Percentiles rank a stretch among this genome's conserved stretches.
phyloP scores from a whole-genome alignment of 2,888 invertebrate genomes.

The Pedicia rivosa region DNA sequence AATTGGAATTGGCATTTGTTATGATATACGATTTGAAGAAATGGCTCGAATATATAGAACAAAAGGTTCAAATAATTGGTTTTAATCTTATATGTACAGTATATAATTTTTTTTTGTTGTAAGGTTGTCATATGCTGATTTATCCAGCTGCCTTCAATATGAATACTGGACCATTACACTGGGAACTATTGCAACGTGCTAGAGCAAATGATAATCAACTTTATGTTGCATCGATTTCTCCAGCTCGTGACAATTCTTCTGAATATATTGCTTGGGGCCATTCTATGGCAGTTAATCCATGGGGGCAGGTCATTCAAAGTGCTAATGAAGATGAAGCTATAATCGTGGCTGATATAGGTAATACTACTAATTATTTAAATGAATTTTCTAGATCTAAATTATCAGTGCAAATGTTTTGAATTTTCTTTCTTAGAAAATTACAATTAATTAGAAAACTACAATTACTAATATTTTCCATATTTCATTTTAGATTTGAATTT shows the following conservation, averaged over 20 bases:
- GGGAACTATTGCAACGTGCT: constrained; percentile 68
- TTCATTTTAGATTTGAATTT: constrained; percentile 43
- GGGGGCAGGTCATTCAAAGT: constrained; percentile 46
- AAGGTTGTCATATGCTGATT: constrained; percentile 69
- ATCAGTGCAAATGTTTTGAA: not conserved
- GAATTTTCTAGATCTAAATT: too few relatives aligned
- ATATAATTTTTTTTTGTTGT: constrained; percentile 3
- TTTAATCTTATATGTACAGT: not conserved
- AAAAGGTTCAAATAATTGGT: too few relatives aligned
- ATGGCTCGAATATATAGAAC: constrained; percentile 59
- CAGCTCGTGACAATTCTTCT: constrained; percentile 61
- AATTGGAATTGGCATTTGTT: constrained; percentile 89
- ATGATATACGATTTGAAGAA: constrained; percentile 85
- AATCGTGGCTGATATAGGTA: constrained; percentile 61
- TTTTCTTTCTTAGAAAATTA: too few relatives aligned
- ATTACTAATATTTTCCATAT: too few relatives aligned
- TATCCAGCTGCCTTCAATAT: constrained; percentile 93
- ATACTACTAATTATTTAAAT: constrained; percentile 10
- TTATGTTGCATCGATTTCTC: constrained; percentile 71
- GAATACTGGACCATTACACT: constrained; percentile 87
- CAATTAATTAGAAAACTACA: too few relatives aligned
- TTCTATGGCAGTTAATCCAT: constrained; percentile 70
- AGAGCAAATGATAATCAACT: constrained; percentile 82
- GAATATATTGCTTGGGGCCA: constrained; percentile 88
- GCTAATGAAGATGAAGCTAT: constrained; percentile 56